Evolutionary conservation across 2,888 invertebrate species (phyloP), one percentile per base, ranked within the genome.

Genomic region (Brachyptera risi): DNA sequence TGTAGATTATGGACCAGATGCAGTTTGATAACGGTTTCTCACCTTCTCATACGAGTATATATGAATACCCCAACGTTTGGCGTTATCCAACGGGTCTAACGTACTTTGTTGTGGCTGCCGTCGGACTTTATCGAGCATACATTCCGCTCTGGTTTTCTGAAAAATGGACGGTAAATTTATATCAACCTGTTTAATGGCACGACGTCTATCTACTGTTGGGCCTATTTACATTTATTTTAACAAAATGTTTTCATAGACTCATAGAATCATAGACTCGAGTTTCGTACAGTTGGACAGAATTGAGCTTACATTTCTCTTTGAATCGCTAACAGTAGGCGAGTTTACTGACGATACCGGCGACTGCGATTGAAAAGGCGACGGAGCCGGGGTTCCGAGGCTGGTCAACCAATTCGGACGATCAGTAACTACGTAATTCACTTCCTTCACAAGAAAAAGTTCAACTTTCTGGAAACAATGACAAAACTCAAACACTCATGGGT

Each of bases 121-220:
- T 37, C 59, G 63, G 31, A 84, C 87, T 75, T 85, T 83, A 80
- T 87, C 85, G 74, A 89, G 84, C 85, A 90, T 90, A 77, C 88
- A 88, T 85, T 88, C 88, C 74, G 86, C 86, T 74, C 89, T 85
- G 71, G 82, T 80, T 78, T 77, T 79, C 78, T 79, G 68, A 58
- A 61, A 61, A 60, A 67, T 64, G 64, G 66, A 31, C 1, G 9
- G 24, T 15, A n/a, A n/a, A n/a, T n/a, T n/a, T n/a, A n/a, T n/a
- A n/a, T n/a, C n/a, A n/a, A n/a, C n/a, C n/a, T n/a, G n/a, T n/a
- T n/a, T n/a, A n/a, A n/a, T n/a, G n/a, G n/a, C n/a, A n/a, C n/a
- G n/a, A n/a, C n/a, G n/a, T n/a, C n/a, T n/a, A n/a, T n/a, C n/a
- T n/a, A n/a, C n/a, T n/a, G n/a, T n/a, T n/a, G n/a, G n/a, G n/a